Conservation (phyloP, 2,888 invertebrate genomes). For the Callinectes sapidus region DNA sequence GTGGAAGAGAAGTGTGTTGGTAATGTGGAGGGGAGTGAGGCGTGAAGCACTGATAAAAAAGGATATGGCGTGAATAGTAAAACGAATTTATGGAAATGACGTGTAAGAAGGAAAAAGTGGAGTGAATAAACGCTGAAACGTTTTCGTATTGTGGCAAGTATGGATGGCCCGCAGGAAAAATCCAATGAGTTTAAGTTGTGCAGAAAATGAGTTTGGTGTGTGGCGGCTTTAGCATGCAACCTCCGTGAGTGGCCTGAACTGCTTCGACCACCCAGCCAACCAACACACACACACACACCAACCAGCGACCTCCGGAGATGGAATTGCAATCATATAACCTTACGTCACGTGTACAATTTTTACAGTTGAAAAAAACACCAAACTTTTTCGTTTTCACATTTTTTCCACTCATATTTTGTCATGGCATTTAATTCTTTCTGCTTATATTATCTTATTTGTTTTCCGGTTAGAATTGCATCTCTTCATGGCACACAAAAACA, state of each 20-base stretch:
- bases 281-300: background rate
- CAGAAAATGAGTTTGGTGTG: conserved; percentile 1
- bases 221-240: background rate
- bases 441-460: background rate
- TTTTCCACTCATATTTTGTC: background rate
- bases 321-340: background rate
- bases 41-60: background rate
- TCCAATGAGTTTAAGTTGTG: conserved; percentile 8
- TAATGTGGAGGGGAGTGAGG: conserved; percentile 15
- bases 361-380: background rate
- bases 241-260: background rate
- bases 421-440: background rate
- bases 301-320: background rate
- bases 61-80: background rate
- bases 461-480: background rate
- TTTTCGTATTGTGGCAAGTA: conserved; percentile 1
- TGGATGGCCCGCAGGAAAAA: background rate
- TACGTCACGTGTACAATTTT: background rate
- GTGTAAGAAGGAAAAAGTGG: background rate
- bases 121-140: background rate
- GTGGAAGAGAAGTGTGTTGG: conserved; percentile 1
- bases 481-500: background rate
- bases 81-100: conserved; percentile 9
- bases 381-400: background rate
- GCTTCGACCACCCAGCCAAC: too few relatives aligned